phyloP scores from a whole-genome alignment of 2,797 vertebrate species.

The Masticophis lateralis region DNA sequence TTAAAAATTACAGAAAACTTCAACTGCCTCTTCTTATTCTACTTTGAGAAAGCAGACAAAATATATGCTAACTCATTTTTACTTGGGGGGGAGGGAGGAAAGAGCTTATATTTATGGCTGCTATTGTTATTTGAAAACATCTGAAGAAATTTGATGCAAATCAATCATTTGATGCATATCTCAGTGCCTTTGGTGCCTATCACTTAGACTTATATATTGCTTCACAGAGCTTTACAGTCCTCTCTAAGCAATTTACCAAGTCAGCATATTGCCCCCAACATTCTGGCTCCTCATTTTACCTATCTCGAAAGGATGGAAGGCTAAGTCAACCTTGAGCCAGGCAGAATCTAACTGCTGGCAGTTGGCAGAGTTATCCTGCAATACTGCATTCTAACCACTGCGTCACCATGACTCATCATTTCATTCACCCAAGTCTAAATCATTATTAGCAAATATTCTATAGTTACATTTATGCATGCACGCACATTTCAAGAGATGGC shows the following conservation, averaged over 20 bases:
- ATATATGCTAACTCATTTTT: not conserved
- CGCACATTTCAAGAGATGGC: not conserved
- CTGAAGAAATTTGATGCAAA: not conserved
- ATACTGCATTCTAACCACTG: not conserved
- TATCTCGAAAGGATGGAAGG: not conserved
- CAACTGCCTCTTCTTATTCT: too few species aligned
- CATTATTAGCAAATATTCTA: not conserved
- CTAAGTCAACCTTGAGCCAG: not conserved
- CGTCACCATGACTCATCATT: not conserved
- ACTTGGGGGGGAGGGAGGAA: not conserved
- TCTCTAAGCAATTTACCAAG: not conserved
- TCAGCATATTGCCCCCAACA: not conserved
- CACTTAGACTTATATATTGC: not conserved
- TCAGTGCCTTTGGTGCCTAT: not conserved
- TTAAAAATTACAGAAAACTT: not conserved
- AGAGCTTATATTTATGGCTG: not conserved
- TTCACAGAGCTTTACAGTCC: not conserved
- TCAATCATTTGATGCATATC: not conserved
- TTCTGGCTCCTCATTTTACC: not conserved
- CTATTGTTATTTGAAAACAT: not conserved
- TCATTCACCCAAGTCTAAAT: not conserved
- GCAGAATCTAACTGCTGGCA: not conserved
- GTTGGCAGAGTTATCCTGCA: not conserved
- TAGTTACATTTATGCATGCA: not conserved
- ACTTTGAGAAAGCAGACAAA: not conserved